Conservation (phyloP, 2,113 vertebrate species). For the Brachypteracias leptosomus region DNA sequence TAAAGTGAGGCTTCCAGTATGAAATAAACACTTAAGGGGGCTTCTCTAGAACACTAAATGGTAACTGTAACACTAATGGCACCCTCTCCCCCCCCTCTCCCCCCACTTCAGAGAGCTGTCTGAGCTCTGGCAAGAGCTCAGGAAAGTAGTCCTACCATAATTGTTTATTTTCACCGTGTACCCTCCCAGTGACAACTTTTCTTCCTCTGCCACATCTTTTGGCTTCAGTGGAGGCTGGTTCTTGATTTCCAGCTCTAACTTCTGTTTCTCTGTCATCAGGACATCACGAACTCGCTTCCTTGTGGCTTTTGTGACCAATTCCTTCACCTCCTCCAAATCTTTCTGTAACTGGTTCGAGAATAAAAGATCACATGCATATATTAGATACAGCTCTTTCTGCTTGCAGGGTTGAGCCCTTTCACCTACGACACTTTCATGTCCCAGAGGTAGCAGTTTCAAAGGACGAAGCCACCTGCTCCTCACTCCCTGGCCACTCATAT, state of each 20-base stretch:
- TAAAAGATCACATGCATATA: accelerated
- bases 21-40: not conserved
- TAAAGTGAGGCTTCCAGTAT: not conserved
- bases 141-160: conserved; percentile 80
- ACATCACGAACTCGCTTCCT: conserved; percentile 84
- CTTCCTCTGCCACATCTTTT: conserved; percentile 74
- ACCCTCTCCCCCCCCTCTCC: no score
- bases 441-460: accelerated
- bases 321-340: conserved; percentile 86
- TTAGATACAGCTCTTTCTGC: accelerated
- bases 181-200: conserved; percentile 68
- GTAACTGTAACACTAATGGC: not conserved
- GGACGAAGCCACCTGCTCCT: not conserved
- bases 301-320: conserved; percentile 78
- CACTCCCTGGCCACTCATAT: accelerated
- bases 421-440: not conserved
- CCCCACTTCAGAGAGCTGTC: not conserved
- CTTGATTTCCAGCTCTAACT: conserved; percentile 87
- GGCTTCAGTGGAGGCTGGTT: conserved; percentile 78
- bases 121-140: accelerated
- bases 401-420: not conserved
- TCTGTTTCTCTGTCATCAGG: conserved; percentile 84
- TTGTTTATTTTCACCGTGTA: conserved; percentile 96
- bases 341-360: conserved; percentile 79
- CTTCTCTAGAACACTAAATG: not conserved